Evolutionary conservation across 2,113 vertebrate species (phyloP).

Genomic region (Prolemur simus): DNA sequence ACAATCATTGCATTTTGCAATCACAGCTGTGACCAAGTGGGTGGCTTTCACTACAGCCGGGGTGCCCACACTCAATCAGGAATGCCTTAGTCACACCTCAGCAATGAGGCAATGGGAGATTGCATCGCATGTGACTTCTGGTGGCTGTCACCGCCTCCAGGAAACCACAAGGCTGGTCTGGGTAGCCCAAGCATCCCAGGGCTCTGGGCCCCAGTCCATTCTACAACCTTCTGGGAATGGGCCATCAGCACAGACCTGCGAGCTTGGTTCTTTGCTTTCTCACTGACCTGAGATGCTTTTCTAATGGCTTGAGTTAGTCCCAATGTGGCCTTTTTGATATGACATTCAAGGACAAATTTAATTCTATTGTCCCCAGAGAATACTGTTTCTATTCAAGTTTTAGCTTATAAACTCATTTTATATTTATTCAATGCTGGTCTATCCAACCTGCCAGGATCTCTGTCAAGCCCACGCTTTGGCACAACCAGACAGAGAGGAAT

Average conservation of each 20-base stretch:
- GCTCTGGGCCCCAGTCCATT: neutral
- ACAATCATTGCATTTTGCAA: neutral
- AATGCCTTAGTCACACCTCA: neutral
- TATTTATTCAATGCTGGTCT: neutral
- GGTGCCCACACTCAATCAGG: neutral
- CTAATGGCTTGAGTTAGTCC: neutral
- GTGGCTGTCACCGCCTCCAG: neutral
- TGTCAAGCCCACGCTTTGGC: neutral
- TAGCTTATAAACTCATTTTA: neutral
- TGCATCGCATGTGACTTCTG: neutral
- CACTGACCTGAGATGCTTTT: neutral
- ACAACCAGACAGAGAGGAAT: neutral
- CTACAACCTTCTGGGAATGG: neutral
- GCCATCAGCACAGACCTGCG: neutral
- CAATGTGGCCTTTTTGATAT: neutral
- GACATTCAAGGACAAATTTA: neutral
- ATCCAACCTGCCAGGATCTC: neutral
- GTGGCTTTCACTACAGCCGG: neutral
- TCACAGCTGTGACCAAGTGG: neutral
- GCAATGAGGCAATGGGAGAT: accelerated
- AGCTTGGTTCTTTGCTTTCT: neutral
- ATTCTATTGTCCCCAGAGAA: neutral
- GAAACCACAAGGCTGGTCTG: neutral
- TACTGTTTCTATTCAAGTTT: neutral
- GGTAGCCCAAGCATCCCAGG: neutral